phyloP scores from a whole-genome alignment of 2,888 invertebrate species.

The Netelia fuscicornis region DNA sequence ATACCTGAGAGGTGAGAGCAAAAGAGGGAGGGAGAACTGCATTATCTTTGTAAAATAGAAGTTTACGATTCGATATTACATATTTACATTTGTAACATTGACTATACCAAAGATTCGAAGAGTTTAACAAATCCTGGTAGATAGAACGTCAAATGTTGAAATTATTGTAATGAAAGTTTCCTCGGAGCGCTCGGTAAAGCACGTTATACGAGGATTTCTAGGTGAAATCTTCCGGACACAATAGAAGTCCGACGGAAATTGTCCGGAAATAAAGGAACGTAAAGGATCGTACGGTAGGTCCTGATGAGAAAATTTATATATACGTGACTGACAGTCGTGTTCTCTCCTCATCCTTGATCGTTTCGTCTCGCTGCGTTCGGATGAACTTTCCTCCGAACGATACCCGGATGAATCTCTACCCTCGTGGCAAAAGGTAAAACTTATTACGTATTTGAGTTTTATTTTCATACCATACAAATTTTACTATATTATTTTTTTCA shows the following conservation, averaged over 20 bases:
- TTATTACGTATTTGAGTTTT: too few species aligned
- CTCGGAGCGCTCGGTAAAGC: not conserved
- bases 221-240: conserved; percentile 36
- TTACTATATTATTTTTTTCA: too few species aligned
- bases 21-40: not conserved
- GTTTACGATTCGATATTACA: too few species aligned
- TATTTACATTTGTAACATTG: too few species aligned
- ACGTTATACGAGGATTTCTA: conserved; percentile 10
- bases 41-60: too few species aligned
- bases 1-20: not conserved
- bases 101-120: too few species aligned
- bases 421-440: too few species aligned
- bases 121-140: too few species aligned
- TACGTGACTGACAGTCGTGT: conserved; percentile 2
- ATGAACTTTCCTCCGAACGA: conserved; percentile 16
- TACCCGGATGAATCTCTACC: not conserved
- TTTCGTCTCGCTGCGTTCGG: conserved; percentile 5
- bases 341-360: conserved; percentile 2
- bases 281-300: conserved; percentile 34
- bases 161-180: too few species aligned
- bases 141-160: too few species aligned
- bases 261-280: conserved; percentile 60
- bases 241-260: conserved; percentile 50
- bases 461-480: too few species aligned
- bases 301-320: conserved; percentile 25